Evolutionary conservation across 2,113 vertebrate genomes (phyloP), one percentile per base, ranked within the genome.

Genomic region (Urocolius indicus): DNA sequence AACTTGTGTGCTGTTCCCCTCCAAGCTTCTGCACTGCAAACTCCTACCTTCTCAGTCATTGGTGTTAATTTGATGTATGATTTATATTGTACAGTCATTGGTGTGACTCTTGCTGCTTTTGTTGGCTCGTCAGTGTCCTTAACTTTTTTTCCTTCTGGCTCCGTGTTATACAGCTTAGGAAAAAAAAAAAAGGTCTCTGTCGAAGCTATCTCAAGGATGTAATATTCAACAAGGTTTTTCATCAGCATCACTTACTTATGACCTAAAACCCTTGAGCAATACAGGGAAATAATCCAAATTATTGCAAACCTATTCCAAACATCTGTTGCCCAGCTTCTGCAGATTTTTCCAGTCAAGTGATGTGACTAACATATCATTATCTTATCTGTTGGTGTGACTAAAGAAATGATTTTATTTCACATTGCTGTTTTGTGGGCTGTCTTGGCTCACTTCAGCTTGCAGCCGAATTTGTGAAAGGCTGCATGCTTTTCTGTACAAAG

Each of bases 281-380:
- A 43, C 27, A 78, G 87, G 85, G 55, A 91, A 95, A 95, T 85
- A 95, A 92, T 90, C 13, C 79, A 82, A 94, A 84, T 92, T 82
- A 87, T 41, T 92, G 77, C 83, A 92, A 89, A 95, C 69, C 71
- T 83, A 72, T 89, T 97, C 75, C 90, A 79, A 91, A 94, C 91
- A 89, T 95, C 78, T 95, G 93, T 83, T 94, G 84, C 91, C 57
- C 93, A 87, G 71, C 89, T 94, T 93, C 92, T 91, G 80, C 75
- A 63, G 83, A 92, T 93, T 90, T 95, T 72, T 90, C 21, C 80
- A 77, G 76, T 78, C 51, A 34, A 93, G 80, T 78, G 57, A 63
- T 92, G 55, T 93, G 90, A 92, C 89, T 89, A 87, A 87, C 69
- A 63, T 54, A 54, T 95, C 85, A 61, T 88, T 86, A 85, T 92